Evolutionary conservation across 1,140 invertebrate species (phyloP), one percentile per base, ranked within the genome.

Genomic region (Helicoverpa zea): DNA sequence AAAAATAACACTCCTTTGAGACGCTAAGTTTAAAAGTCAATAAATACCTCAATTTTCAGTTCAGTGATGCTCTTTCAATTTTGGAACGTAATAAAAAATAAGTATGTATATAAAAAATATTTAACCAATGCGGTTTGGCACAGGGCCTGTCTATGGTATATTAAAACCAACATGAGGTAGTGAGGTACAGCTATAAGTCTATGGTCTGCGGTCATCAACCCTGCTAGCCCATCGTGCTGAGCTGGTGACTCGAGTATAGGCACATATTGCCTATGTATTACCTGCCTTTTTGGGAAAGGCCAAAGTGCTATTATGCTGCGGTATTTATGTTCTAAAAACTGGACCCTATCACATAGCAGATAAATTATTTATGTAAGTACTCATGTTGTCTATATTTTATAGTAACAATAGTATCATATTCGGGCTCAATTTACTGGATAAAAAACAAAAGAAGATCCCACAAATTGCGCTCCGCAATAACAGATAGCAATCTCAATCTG

Each of bases 71-170:
- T 9, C 35, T 43, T 43, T 43, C 4, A 43, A 43, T 43, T 43
- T 43, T 43, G 5, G 35, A 43, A 43, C 9, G 23, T 23, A 23
- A 7, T 43, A 43, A 43, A 1, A 43, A 43, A 58, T 58, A 58
- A 23, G 18, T 58, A 58, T 10, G 0, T 7, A 43, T 43, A 2
- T 7, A 43, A 12, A n/a, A 68, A 35, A 43, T n/a, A 49, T 68
- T 68, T 49, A 68, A 68, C 43, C 16, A 68, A 68, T 51, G 64
- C 43, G 64, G 43, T 68, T 43, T 61, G 23, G 58, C 58, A 68
- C 49, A 51, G 43, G 64, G 43, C 43, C 43, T 18, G 64, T 68
- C 9, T 47, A 23, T 16, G 43, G 18, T 68, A 68, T 68, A 43
- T 68, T 13, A 68, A 68, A 49, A 68, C n/a, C 35, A 43, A 43